Conservation (phyloP, 2,797 vertebrate species). For the Enteromius trimaculatus region DNA sequence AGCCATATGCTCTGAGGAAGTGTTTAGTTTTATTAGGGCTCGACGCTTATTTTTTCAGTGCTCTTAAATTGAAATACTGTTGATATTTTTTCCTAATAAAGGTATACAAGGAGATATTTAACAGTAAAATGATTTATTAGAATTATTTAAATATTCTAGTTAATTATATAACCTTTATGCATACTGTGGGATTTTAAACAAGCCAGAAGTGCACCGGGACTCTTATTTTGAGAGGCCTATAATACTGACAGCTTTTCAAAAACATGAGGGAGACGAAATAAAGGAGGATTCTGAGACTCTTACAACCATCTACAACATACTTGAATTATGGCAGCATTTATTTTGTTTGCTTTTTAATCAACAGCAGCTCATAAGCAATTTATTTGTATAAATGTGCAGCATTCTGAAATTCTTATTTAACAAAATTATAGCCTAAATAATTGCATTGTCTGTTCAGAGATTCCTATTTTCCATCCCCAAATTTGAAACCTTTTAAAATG, state of each 20-base stretch:
- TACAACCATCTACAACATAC: neutral
- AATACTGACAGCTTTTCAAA: neutral
- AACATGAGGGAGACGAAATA: neutral
- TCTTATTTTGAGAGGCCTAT: neutral
- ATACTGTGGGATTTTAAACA: neutral
- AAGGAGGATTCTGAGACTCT: neutral
- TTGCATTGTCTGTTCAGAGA: neutral
- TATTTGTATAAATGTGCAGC: neutral
- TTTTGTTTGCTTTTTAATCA: neutral
- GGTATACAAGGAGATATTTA: no score
- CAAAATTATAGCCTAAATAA: neutral
- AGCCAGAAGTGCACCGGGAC: neutral
- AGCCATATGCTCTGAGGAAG: neutral
- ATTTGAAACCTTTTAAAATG: neutral
- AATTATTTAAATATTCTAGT: no score
- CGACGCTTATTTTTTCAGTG: neutral
- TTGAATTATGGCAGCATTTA: no score
- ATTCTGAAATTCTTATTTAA: neutral
- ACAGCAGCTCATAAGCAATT: neutral
- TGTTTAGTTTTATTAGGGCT: neutral
- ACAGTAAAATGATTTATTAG: no score
- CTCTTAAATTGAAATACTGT: no score
- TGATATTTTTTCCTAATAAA: no score
- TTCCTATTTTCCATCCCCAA: neutral
- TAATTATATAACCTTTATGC: no score